These are phyloP conservation scores for Campylomormyrus numenius DNA, from an alignment of 2,113 vertebrate species.

Conservation along the genomic window DNA sequence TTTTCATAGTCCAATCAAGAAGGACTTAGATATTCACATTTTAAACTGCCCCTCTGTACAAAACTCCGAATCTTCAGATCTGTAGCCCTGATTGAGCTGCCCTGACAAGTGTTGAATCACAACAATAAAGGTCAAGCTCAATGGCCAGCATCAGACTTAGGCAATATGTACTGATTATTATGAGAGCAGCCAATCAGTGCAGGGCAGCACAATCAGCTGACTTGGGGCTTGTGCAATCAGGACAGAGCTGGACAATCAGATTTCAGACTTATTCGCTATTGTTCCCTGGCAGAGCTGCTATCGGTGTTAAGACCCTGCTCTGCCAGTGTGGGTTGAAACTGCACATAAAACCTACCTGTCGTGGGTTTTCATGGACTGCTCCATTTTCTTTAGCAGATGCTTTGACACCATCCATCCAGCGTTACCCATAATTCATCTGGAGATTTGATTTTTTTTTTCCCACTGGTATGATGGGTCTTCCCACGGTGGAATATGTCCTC, in stretches of 20 bases:
- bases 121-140: neutral
- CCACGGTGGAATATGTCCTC: neutral
- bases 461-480: neutral
- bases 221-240: conserved; percentile 39
- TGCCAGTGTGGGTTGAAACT: neutral
- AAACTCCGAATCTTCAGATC: neutral
- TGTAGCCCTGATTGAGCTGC: neutral
- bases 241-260: conserved; percentile 36
- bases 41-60: neutral
- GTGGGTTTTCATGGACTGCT: neutral
- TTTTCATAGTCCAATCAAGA: neutral
- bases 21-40: neutral
- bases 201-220: conserved; percentile 41
- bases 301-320: neutral
- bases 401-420: neutral
- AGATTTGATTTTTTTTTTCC: neutral
- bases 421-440: neutral
- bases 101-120: neutral
- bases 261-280: neutral
- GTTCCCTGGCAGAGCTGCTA: neutral
- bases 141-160: neutral
- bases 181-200: conserved; percentile 29
- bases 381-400: neutral
- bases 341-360: neutral
- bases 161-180: conserved; percentile 22